A percentile compares a stretch with the other conserved stretches of the same genome.
These are phyloP conservation scores for Micrastur ruficollis DNA, from an alignment of 2,797 vertebrate species.

Conservation along the genomic window DNA sequence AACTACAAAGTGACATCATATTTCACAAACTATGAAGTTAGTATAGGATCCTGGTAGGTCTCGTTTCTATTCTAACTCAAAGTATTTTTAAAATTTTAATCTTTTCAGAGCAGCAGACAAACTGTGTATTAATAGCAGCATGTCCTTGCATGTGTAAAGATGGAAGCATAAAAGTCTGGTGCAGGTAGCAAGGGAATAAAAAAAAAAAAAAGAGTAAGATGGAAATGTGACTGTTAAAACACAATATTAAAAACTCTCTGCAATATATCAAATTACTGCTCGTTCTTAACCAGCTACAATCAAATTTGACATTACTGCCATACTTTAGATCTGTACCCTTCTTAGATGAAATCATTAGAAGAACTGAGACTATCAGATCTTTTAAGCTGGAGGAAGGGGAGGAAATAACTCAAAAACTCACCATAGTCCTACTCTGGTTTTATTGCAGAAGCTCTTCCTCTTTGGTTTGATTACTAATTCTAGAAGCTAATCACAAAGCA, in stretches of 20 bases:
- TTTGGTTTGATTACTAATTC: constrained; percentile 40
- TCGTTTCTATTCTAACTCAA: neutral
- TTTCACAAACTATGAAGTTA: neutral
- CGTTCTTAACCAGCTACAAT: neutral
- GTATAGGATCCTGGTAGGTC: neutral
- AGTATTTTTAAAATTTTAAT: neutral
- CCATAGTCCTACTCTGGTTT: neutral
- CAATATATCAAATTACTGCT: neutral
- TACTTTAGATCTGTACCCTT: neutral
- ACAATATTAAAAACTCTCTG: neutral
- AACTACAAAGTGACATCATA: neutral
- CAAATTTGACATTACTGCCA: neutral
- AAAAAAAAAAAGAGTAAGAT: neutral
- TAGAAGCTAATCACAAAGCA: constrained; percentile 40
- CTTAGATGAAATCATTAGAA: neutral
- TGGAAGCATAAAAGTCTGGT: neutral
- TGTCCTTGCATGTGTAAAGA: neutral
- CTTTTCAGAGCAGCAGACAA: neutral
- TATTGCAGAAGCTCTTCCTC: constrained; percentile 12
- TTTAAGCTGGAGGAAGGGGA: neutral
- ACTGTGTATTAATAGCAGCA: neutral
- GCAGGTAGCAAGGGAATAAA: neutral
- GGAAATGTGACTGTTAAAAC: neutral
- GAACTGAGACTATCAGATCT: neutral
- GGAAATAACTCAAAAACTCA: constrained; percentile 13